Evolutionary conservation across 2,888 invertebrate species (phyloP), one percentile per base, ranked within the genome.

Genomic region (Nesidiocoris tenuis): DNA sequence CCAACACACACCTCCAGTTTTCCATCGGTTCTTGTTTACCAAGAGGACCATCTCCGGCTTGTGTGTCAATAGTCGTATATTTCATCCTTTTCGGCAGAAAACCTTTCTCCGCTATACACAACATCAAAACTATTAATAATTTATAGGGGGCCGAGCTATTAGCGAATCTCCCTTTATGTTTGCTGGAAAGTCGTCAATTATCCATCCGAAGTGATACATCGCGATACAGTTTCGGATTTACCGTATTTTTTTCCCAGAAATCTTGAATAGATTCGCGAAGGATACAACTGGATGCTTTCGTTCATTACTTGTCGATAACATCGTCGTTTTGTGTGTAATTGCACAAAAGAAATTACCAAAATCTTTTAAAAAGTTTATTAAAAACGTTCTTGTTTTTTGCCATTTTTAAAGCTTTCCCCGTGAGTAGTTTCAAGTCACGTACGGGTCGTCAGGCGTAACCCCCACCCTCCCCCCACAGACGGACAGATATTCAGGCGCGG

Each of bases 111-210:
- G 22, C 63, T n/a, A n/a, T 39, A 65, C 65, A 74, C 74, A 74
- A 74, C 74, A 74, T 66, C 65, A 74, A 74, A 74, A 74, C 74
- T 74, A 74, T 74, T 74, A 74, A 74, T 74, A 74, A 74, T 74
- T 74, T 74, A 74, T 74, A 66, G 74, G 65, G 56, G 19, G 72
- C 54, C 21, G 72, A 72, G 72, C 72, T 72, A 72, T 72, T 72
- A 72, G 72, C 72, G 63, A 39, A n/a, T 61, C 72, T n/a, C n/a
- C n/a, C n/a, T 72, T 72, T 63, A 72, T 61, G 61, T 61, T 72
- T 70, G 25, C 70, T n/a, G 57, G 61, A 25, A 24, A 70, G 23
- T 21, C 22, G 21, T 21, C 54, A 56, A 67, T 59, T 59, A n/a
- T 64, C 23, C 23, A n/a, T 9, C 23, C 64, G 23, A 18, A 18